Evolutionary conservation across 1,140 invertebrate species (phyloP).

Genomic region (Stegodyphus dumicola): DNA sequence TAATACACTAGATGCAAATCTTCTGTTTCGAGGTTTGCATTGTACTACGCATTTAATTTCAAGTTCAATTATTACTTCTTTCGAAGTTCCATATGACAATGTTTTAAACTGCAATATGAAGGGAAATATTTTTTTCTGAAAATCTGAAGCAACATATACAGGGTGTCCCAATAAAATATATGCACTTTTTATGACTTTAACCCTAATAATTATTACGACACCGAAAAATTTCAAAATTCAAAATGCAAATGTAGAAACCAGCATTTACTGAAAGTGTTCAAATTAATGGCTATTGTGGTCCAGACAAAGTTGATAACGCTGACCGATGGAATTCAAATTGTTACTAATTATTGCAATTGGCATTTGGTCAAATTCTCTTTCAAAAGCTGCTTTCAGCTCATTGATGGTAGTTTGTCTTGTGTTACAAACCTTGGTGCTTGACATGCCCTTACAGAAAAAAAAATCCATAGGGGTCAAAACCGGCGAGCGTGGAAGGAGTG

Average conservation of each 20-base stretch:
- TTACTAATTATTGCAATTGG: not conserved
- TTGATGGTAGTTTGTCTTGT: not conserved
- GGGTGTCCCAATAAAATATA: not conserved
- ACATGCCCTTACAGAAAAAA: not conserved
- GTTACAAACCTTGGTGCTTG: not conserved
- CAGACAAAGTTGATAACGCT: not conserved
- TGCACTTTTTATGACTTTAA: not conserved
- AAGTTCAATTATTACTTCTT: too few species aligned
- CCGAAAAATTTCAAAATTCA: not conserved
- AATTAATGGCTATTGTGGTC: not conserved
- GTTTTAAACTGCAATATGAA: too few species aligned
- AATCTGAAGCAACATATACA: not conserved
- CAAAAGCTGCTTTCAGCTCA: not conserved
- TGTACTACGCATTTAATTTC: too few species aligned
- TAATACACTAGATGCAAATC: too few species aligned
- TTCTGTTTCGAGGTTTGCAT: too few species aligned
- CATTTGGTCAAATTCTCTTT: not conserved
- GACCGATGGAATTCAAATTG: not conserved
- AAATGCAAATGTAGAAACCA: not conserved
- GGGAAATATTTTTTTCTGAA: too few species aligned
- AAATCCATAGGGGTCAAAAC: not conserved
- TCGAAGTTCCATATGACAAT: too few species aligned
- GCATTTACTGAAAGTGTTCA: not conserved
- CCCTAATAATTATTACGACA: not conserved
- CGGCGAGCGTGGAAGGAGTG: too few species aligned